Evolutionary conservation across 2,888 invertebrate genomes (phyloP).

Genomic region (Laspeyria flexula): DNA sequence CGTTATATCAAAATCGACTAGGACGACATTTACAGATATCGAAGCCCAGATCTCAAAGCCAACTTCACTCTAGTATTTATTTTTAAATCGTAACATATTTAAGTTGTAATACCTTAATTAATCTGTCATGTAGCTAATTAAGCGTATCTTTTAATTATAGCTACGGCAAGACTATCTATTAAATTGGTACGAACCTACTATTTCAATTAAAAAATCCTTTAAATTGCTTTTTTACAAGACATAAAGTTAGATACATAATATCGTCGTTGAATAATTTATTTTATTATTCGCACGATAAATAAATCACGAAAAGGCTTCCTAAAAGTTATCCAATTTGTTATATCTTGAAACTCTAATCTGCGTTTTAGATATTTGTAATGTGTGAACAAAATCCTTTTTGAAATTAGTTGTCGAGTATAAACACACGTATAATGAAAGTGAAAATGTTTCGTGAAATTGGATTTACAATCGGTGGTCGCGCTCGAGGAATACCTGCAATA

Average conservation of each 20-base stretch:
- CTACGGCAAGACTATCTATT: not conserved
- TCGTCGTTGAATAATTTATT: not conserved
- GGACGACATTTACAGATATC: too few relatives aligned
- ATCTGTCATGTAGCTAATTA: too few relatives aligned
- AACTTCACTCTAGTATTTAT: too few relatives aligned
- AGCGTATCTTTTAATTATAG: not conserved
- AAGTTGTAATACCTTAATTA: too few relatives aligned
- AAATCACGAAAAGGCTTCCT: not conserved
- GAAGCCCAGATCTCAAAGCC: too few relatives aligned
- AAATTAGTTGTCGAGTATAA: slow-evolving; percentile 12
- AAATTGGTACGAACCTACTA: not conserved
- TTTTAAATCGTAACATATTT: too few relatives aligned
- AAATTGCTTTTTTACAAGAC: not conserved
- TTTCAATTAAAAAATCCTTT: not conserved
- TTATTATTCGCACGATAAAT: not conserved
- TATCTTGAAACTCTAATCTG: too few relatives aligned
- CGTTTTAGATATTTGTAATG: too few relatives aligned
- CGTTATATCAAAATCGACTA: too few relatives aligned
- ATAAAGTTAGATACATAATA: not conserved
- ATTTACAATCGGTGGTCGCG: slow-evolving; percentile 7
- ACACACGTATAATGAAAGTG: slow-evolving; percentile 10
- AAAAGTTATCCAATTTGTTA: slow-evolving; percentile 1
- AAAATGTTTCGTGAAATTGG: slow-evolving; percentile 15
- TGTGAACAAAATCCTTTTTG: slow-evolving; percentile 5
- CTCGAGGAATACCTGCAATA: slow-evolving; percentile 4